These are phyloP conservation scores for Onthophagus sagittarius DNA, from an alignment of 2,888 invertebrate genomes.

Conservation along the genomic window DNA sequence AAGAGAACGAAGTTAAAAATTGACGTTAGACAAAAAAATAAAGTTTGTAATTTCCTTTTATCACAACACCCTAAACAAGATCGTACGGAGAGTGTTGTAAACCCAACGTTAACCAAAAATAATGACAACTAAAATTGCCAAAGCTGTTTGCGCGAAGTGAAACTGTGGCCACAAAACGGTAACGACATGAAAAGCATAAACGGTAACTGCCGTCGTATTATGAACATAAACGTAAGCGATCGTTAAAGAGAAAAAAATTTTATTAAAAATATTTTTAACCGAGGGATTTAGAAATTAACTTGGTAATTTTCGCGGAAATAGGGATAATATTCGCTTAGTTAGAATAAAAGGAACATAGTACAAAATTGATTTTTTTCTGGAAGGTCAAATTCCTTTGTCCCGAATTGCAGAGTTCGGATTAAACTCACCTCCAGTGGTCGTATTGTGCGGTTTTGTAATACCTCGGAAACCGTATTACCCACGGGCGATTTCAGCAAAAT, in stretches of 20 bases:
- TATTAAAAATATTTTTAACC: too few species aligned
- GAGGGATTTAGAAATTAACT: too few species aligned
- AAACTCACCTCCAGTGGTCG: not conserved
- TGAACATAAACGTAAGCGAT: not conserved
- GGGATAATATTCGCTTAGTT: too few species aligned
- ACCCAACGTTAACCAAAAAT: not conserved
- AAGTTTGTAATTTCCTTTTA: too few species aligned
- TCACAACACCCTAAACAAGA: too few species aligned
- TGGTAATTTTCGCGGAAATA: too few species aligned
- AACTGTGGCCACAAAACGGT: not conserved
- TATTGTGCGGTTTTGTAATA: not conserved
- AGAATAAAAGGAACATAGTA: not conserved
- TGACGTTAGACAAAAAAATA: too few species aligned
- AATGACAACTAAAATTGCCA: not conserved
- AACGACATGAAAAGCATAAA: not conserved
- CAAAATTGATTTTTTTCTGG: not conserved
- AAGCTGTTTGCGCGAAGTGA: not conserved
- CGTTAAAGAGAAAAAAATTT: not conserved
- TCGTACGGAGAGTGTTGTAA: too few species aligned
- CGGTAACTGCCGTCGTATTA: not conserved
- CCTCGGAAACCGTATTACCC: not conserved
- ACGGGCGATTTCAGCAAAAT: not conserved
- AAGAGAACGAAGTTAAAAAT: too few species aligned
- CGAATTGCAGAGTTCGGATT: not conserved
- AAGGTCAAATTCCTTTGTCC: not conserved